phyloP scores from a whole-genome alignment of 2,797 vertebrate genomes.

The Chiroxiphia lanceolata region DNA sequence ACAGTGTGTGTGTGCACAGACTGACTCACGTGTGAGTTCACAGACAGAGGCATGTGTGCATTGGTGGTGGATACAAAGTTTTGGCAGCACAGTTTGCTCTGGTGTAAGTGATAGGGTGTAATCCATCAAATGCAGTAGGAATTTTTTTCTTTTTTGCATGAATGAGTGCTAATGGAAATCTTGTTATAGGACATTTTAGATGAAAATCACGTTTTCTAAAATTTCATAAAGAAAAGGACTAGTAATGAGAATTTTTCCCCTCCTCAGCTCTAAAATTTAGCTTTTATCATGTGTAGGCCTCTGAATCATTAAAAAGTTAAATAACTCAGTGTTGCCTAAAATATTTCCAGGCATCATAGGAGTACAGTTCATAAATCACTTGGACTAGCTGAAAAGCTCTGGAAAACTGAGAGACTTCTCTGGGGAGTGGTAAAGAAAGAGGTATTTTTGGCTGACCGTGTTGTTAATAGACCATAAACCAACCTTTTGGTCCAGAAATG shows the following conservation, averaged over 20 bases:
- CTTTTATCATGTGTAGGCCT: background rate
- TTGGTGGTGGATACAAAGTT: background rate
- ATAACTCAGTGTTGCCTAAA: background rate
- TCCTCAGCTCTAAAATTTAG: background rate
- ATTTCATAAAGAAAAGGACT: background rate
- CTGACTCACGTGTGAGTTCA: no score
- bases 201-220: background rate
- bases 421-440: background rate
- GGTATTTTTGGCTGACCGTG: background rate
- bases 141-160: background rate
- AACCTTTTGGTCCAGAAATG: background rate
- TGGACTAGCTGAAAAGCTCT: background rate
- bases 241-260: background rate
- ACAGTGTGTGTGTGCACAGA: background rate
- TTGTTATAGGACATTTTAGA: background rate
- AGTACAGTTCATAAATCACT: background rate
- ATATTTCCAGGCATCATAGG: background rate
- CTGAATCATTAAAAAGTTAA: background rate
- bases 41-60: fast-evolving
- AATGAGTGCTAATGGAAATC: background rate
- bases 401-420: background rate
- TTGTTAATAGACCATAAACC: background rate
- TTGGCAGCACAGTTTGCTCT: background rate
- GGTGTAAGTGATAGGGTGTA: background rate
- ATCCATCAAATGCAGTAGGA: background rate